A percentile compares a stretch with the other conserved stretches of the same genome.
These are phyloP conservation scores for Simalia tracyae DNA, from an alignment of 2,797 vertebrate species.

Conservation along the genomic window DNA sequence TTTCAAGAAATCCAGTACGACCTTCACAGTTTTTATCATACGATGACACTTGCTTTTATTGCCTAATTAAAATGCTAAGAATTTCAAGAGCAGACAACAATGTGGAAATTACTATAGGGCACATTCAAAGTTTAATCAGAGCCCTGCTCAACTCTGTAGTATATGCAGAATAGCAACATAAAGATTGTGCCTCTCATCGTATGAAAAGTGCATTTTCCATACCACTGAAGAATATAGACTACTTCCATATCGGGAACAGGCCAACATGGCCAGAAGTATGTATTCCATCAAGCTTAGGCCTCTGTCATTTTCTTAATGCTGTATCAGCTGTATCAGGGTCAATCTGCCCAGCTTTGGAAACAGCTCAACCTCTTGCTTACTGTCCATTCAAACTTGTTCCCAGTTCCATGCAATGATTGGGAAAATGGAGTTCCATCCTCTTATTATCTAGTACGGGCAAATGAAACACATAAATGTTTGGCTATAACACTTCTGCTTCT, in stretches of 20 bases:
- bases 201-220: not conserved
- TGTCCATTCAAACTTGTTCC: not conserved
- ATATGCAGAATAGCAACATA: not conserved
- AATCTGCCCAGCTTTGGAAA: not conserved
- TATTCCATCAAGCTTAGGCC: not conserved
- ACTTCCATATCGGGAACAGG: not conserved
- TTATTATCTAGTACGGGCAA: not conserved
- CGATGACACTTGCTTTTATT: slow-evolving; percentile 18
- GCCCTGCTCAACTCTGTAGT: not conserved
- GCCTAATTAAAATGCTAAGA: slow-evolving; percentile 23
- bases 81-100: not conserved
- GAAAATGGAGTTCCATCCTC: not conserved
- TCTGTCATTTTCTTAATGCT: not conserved
- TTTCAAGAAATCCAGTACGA: slow-evolving; percentile 25
- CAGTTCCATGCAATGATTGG: not conserved
- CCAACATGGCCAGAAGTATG: not conserved
- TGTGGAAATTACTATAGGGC: not conserved
- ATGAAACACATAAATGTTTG: not conserved
- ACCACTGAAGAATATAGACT: not conserved
- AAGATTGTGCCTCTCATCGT: not conserved
- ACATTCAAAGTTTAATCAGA: not conserved
- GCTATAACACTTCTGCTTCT: not conserved
- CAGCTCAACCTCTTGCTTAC: not conserved
- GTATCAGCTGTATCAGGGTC: not conserved
- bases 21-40: slow-evolving; percentile 30